Base-by-base conservation (phyloP, 2,113 vertebrate genomes). In the Apodemus sylvaticus region DNA sequence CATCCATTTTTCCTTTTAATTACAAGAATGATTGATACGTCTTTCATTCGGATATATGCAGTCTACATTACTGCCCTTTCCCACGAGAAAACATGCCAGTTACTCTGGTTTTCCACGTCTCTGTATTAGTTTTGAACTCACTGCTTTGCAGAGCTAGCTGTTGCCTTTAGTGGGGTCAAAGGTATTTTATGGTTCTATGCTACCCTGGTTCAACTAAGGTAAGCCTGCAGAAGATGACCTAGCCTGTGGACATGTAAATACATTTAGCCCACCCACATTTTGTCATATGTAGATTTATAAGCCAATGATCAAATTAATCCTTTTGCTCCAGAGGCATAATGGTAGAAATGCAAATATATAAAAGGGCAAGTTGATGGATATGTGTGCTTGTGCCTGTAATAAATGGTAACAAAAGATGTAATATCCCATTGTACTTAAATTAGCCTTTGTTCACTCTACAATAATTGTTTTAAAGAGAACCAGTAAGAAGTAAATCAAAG, bases 401-500 rank as follows among this genome's bases (percentile, higher is more conserved):
- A 85, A 92, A 90, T 68, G 17, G 22, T 90, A 94, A 60, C 39
- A 94, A 64, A 96, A 87, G 36, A 66, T 68, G 10, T 45, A 89
- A 66, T 42, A 74, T 34, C 70, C 55, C 42, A 73, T 81, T 96
- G 51, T 93, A 36, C 83, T 93, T 83, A 89, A 93, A 90, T 94
- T 73, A 83, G 5, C n/a, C 90, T 88, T 94, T 89, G 92, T 20
- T 85, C 87, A 77, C 66, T 90, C 3, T 77, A 88, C 16, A 85
- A 45, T 93, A 81, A 91, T 95, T 90, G n/a, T 60, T 97, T 60
- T 78, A 82, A 95, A 86, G 48, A 90, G 29, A 93, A 6, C 17
- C 16, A 62, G 29, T 89, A 70, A 89, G 51, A 95, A 96, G 87
- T 96, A 96, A 96, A 96, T 96, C 83, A 74, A 95, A 96, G 77